Conservation (phyloP, 2,113 vertebrate genomes). For the Seriola dumerili region DNA sequence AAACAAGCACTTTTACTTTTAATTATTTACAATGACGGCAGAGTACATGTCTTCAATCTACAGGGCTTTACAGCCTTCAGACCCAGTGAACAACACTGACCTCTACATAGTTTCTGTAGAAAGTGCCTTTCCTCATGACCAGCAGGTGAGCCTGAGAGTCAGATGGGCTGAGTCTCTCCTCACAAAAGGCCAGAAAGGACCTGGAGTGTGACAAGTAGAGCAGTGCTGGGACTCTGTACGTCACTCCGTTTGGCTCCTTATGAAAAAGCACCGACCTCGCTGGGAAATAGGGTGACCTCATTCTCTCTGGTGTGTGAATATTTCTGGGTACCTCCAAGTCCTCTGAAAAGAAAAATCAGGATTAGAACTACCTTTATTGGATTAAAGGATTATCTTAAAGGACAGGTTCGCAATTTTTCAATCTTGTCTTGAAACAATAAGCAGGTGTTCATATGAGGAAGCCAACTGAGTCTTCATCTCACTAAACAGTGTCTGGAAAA, state of each 20-base stretch:
- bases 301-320: conserved; percentile 65
- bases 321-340: not conserved
- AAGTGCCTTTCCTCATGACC: conserved; percentile 89
- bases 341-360: conserved; percentile 3
- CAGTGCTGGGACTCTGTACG: conserved; percentile 92
- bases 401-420: not conserved
- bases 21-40: not conserved
- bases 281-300: conserved; percentile 88
- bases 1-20: no score
- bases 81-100: conserved; percentile 78
- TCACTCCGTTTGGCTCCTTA: conserved; percentile 89
- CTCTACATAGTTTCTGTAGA: conserved; percentile 89
- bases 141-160: conserved; percentile 93
- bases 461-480: not conserved
- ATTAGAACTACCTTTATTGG: not conserved
- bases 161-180: conserved; percentile 89
- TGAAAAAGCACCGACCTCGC: conserved; percentile 90
- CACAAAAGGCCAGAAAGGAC: conserved; percentile 93
- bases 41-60: not conserved
- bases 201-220: conserved; percentile 85
- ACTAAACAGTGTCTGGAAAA: conserved; percentile 4
- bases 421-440: not conserved
- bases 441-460: not conserved
- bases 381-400: not conserved
- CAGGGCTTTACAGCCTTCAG: not conserved